A percentile compares a stretch with the other conserved stretches of the same genome.
Conservation (phyloP, 2,113 vertebrate species). For the Buteo buteo region DNA sequence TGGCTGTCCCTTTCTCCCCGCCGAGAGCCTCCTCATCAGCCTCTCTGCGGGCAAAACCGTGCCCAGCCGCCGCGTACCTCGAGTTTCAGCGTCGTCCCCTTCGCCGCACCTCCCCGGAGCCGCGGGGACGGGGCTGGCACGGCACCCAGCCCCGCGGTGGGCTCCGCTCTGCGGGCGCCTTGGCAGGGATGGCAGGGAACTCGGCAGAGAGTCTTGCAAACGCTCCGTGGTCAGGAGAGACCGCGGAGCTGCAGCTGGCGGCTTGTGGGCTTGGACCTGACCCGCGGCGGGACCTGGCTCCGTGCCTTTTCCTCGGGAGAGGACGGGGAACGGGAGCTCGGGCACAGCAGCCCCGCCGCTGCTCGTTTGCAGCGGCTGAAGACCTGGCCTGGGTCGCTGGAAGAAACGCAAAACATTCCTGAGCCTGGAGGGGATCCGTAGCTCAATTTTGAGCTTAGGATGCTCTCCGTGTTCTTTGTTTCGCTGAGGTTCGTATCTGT, state of each 20-base stretch:
- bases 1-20: too few relatives aligned
- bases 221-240: background rate
- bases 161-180: background rate
- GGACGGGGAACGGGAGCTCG: background rate
- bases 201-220: background rate
- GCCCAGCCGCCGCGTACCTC: fast-evolving
- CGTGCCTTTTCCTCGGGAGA: background rate
- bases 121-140: background rate
- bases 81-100: background rate
- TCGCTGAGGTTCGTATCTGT: background rate
- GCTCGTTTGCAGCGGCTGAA: background rate
- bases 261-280: constrained; percentile 35
- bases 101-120: background rate
- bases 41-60: background rate
- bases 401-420: constrained; percentile 12
- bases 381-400: background rate
- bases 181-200: background rate
- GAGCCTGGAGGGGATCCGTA: background rate
- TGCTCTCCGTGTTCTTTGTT: background rate
- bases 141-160: background rate
- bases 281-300: background rate
- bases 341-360: background rate
- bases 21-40: background rate
- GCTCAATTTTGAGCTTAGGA: constrained; percentile 4
- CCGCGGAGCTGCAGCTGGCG: background rate